Conservation (phyloP, 2,113 vertebrate genomes). For the Probosciger aterrimus region DNA sequence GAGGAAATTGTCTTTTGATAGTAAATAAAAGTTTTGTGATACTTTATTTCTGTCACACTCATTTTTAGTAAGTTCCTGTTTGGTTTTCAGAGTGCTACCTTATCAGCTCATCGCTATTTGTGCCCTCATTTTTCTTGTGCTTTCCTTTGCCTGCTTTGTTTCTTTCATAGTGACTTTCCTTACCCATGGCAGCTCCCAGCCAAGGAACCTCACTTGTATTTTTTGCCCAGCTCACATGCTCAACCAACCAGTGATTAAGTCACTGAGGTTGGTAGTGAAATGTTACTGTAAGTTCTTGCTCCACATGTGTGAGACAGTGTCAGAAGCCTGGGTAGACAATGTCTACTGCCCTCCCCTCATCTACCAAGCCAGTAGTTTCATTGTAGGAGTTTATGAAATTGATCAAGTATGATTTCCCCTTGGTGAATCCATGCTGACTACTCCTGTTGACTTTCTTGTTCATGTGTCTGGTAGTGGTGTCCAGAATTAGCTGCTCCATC, state of each 20-base stretch:
- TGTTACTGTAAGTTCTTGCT: not conserved
- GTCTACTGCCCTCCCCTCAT: not conserved
- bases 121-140: not conserved
- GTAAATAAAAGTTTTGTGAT: not conserved
- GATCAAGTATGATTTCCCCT: not conserved
- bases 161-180: not conserved
- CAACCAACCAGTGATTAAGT: not conserved
- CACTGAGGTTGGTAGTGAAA: not conserved
- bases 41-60: not conserved
- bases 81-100: not conserved
- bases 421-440: not conserved
- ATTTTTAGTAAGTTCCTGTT: not conserved
- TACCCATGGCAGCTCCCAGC: not conserved
- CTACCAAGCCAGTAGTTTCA: not conserved
- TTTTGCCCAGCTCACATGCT: fast-evolving
- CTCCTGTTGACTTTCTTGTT: not conserved
- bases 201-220: not conserved
- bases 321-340: not conserved
- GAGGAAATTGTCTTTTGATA: not conserved
- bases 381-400: not conserved
- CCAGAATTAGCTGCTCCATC: not conserved
- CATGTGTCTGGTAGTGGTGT: not conserved
- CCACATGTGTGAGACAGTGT: not conserved
- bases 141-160: not conserved
- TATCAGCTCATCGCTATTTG: not conserved